Percentiles rank a stretch among this genome's conserved stretches.
Evolutionary conservation across 2,797 vertebrate genomes (phyloP).

Genomic region (Natrix natrix): DNA sequence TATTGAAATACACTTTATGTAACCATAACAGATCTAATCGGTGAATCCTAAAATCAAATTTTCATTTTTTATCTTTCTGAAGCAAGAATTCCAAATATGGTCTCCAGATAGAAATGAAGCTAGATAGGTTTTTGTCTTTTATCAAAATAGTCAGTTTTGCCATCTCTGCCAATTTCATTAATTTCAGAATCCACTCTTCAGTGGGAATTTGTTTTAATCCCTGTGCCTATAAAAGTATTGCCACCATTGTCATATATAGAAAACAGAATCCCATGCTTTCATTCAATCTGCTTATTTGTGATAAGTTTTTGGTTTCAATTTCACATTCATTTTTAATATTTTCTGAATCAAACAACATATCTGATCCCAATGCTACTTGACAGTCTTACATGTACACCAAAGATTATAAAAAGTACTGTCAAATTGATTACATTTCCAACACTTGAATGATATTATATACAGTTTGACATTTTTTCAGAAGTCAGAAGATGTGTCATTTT

Average conservation of each 20-base stretch:
- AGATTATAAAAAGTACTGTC: not conserved
- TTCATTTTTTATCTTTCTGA: not conserved
- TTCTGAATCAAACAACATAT: not conserved
- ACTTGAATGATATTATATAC: not conserved
- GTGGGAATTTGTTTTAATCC: not conserved
- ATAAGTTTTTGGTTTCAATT: not conserved
- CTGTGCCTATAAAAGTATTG: not conserved
- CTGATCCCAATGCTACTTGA: not conserved
- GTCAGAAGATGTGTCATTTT: not conserved
- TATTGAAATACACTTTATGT: not conserved
- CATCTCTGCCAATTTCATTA: not conserved
- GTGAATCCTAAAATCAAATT: not conserved
- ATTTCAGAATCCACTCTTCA: not conserved
- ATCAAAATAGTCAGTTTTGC: not conserved
- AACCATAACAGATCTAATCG: not conserved
- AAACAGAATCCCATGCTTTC: not conserved
- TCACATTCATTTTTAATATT: not conserved
- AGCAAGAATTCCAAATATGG: not conserved
- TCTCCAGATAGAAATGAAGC: not conserved
- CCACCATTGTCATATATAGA: not conserved
- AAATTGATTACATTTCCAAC: not conserved
- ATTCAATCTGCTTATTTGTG: not conserved
- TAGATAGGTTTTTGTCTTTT: not conserved
- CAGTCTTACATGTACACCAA: not conserved
- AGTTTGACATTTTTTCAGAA: not conserved